Conservation (phyloP, 2,797 vertebrate species). For the Netta rufina region DNA sequence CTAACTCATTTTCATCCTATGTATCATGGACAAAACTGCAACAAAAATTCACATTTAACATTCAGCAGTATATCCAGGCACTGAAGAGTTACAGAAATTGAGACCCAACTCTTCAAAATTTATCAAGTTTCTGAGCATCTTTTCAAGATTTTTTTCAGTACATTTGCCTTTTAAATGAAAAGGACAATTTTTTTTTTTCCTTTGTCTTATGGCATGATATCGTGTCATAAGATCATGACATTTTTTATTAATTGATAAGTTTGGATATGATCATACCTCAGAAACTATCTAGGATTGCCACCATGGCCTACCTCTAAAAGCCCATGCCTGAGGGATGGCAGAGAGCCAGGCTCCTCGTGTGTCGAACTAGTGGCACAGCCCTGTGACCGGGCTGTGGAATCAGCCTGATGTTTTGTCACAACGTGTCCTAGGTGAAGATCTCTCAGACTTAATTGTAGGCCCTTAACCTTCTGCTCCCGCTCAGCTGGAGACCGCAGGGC, state of each 20-base stretch:
- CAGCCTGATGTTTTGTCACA: neutral
- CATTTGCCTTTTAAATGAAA: neutral
- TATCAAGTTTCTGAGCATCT: neutral
- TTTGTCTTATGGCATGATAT: neutral
- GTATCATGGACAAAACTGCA: neutral
- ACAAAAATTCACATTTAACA: neutral
- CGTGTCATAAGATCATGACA: neutral
- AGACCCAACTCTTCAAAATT: neutral
- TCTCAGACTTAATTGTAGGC: neutral
- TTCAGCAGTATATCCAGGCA: neutral
- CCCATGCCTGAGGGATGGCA: rapidly evolving
- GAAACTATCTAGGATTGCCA: neutral
- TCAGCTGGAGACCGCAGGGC: neutral
- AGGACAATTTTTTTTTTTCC: neutral
- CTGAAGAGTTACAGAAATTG: neutral
- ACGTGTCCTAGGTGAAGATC: neutral
- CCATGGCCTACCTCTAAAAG: rapidly evolving
- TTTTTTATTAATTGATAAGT: neutral
- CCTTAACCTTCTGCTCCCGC: constrained; percentile 27
- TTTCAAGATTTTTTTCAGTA: neutral
- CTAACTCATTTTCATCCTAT: neutral
- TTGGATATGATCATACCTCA: neutral
- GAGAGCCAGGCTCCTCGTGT: neutral
- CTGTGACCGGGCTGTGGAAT: neutral
- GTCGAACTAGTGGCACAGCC: neutral